These are phyloP conservation scores for Daboia siamensis DNA, from an alignment of 2,113 vertebrate genomes.

Conservation along the genomic window DNA sequence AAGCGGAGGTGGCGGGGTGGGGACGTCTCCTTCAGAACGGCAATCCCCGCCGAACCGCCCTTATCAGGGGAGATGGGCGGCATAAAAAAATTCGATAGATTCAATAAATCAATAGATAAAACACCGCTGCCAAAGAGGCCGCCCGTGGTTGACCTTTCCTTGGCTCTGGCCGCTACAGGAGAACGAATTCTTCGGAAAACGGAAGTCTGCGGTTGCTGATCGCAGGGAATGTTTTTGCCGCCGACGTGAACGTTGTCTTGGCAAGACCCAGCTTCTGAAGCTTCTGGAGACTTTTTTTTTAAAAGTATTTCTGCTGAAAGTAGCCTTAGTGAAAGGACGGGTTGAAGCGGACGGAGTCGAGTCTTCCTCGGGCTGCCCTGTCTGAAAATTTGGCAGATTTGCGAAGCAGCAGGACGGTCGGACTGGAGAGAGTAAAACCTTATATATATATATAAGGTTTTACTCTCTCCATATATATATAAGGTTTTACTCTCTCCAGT, in stretches of 20 bases:
- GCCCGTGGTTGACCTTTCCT: background rate
- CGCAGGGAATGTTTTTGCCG: background rate
- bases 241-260: background rate
- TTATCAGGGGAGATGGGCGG: background rate
- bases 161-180: background rate
- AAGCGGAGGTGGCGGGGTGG: background rate
- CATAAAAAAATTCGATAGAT: background rate
- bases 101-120: too few species aligned
- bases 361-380: background rate
- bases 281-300: background rate
- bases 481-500: too few species aligned
- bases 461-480: too few species aligned
- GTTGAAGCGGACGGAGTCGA: background rate
- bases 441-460: too few species aligned
- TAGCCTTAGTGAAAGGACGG: background rate
- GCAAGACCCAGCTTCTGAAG: background rate
- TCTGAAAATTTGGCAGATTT: background rate
- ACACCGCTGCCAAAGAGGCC: background rate
- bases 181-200: background rate
- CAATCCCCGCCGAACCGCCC: background rate
- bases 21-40: background rate
- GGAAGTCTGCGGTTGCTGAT: background rate
- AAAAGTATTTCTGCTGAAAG: background rate
- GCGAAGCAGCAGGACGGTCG: background rate
- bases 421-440: background rate